phyloP scores from a whole-genome alignment of 2,797 vertebrate genomes.

The Tachyglossus aculeatus region DNA sequence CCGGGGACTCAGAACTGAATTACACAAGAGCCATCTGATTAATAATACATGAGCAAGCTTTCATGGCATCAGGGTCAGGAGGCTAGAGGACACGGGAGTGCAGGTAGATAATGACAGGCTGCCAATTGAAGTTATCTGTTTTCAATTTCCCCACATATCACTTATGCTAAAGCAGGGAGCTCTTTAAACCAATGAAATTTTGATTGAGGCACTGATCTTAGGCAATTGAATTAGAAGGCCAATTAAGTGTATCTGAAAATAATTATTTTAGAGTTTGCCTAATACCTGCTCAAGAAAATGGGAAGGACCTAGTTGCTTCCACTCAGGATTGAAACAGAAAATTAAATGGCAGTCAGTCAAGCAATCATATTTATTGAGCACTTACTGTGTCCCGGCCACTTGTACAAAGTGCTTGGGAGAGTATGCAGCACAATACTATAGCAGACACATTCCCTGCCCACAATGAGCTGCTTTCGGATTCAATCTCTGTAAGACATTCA shows the following conservation, averaged over 20 bases:
- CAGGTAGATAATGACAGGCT: fast-evolving
- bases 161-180: neutral
- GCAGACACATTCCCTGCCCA: no score
- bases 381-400: no score
- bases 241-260: conserved; percentile 18
- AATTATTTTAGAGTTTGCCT: conserved; percentile 22
- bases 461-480: no score
- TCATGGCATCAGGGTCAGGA: neutral
- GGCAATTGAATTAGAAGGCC: conserved; percentile 12
- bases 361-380: no score
- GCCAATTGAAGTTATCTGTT: neutral
- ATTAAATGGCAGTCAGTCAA: conserved; percentile 13
- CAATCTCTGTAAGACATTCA: conserved; percentile 23
- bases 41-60: neutral
- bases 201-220: conserved; percentile 13
- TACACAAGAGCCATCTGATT: neutral
- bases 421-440: no score
- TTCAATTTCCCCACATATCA: neutral
- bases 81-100: neutral
- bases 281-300: neutral
- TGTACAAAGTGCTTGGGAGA: no score
- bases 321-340: neutral
- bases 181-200: neutral
- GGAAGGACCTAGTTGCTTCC: neutral
- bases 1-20: neutral